Conservation (phyloP, 2,113 vertebrate species). For the Diadophis punctatus region DNA sequence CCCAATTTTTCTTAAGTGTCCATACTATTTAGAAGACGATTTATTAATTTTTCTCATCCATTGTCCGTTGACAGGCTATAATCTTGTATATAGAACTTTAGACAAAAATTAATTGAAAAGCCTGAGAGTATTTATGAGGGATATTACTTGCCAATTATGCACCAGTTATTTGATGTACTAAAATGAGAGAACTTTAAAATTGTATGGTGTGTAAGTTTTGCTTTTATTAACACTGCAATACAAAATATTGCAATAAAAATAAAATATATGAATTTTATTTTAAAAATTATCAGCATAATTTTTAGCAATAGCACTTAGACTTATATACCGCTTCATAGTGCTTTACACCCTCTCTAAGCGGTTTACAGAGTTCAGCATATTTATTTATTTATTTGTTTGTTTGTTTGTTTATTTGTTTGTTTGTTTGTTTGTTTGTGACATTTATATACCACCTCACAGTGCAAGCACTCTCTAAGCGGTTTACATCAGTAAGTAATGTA, state of each 20-base stretch:
- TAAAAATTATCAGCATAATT: neutral
- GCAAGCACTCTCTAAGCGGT: too few species aligned
- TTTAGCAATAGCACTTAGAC: too few species aligned
- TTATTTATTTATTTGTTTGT: too few species aligned
- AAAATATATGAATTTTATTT: neutral
- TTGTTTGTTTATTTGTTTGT: too few species aligned
- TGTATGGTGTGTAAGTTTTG: neutral
- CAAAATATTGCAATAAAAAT: neutral
- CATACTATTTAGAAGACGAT: conserved; percentile 82
- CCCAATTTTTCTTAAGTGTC: conserved; percentile 87
- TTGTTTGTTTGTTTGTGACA: too few species aligned
- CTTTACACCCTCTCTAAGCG: too few species aligned
- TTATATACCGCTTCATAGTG: too few species aligned
- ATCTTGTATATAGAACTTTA: conserved; percentile 78
- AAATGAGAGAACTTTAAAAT: conserved; percentile 40
- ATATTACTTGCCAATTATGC: conserved; percentile 88
- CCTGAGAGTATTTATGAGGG: conserved; percentile 85
- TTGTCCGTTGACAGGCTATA: conserved; percentile 87
- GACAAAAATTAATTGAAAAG: conserved; percentile 92
- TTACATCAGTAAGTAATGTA: too few species aligned
- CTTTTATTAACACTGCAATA: neutral
- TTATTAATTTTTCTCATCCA: conserved; percentile 88
- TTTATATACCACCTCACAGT: too few species aligned
- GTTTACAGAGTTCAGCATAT: too few species aligned
- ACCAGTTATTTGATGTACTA: conserved; percentile 58